Base-by-base conservation (phyloP, 2,888 invertebrate genomes). In the Amorpha juglandis region DNA sequence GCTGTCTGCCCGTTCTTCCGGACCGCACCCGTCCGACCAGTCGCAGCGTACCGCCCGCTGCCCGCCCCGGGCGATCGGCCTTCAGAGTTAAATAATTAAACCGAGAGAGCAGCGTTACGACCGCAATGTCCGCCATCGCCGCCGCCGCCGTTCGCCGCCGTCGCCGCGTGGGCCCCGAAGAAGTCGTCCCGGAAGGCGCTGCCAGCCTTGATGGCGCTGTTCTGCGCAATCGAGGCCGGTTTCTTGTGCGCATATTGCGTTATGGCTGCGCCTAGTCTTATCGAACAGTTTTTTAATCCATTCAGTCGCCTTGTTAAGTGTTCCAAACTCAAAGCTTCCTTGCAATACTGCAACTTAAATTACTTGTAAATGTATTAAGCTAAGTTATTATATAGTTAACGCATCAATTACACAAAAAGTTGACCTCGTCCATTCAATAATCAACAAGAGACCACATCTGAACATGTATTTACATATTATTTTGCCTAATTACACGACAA, bases 51-150 rank as follows among this genome's bases (percentile, higher is more conserved):
- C 88, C 88, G 89, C 86, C 88, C 89, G 88, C 86, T 82, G 88
- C 87, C 87, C 84, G 91, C 92, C 92, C 88, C 91, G 86, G 92
- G 93, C 92, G 82, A 90, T 93, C 87, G 93, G 92, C 93, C 92
- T 93, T 93, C 92, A 84, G 73, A 90, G 86, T 88, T 88, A 84
- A 91, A 91, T 92, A 90, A 93, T 92, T 91, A 91, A 90, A 87
- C 86, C 85, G 86, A 90, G 89, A 88, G 87, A 88, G 82, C 87
- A 82, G 83, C 82, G 84, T 82, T 74, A 78, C 80, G 75, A 66
- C 74, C 76, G 74, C 76, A 69, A 74, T 71, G 70, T 76, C 78
- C 74, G 78, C 78, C 68, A 74, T 71, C 74, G 72, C 73, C 66
- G 69, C 64, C 69, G 70, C 74, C 71, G 73, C 70, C 69, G 70